Evolutionary conservation across 2,888 invertebrate genomes (phyloP).

Genomic region (Taenaris catops): DNA sequence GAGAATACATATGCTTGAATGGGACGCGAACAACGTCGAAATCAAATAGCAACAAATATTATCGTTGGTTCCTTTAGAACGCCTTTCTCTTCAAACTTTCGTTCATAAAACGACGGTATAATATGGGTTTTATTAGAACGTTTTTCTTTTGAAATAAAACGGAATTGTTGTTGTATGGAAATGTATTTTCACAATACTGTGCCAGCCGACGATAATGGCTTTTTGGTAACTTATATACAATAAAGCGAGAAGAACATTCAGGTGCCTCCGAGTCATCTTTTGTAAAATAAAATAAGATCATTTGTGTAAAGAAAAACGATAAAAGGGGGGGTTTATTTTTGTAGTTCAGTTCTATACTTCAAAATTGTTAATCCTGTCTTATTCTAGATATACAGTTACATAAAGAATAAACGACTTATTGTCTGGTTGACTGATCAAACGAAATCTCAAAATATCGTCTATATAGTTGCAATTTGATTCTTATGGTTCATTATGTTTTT

Average conservation of each 20-base stretch:
- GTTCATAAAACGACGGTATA: constrained; percentile 56
- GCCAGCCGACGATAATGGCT: constrained; percentile 20
- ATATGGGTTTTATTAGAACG: constrained; percentile 64
- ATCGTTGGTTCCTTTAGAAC: constrained; percentile 53
- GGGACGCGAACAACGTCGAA: no score
- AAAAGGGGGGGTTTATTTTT: background rate
- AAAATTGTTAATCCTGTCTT: no score
- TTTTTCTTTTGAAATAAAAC: constrained; percentile 58
- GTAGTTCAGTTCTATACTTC: no score
- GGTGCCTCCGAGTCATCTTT: constrained; percentile 15
- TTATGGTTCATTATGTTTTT: no score
- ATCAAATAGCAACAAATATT: no score
- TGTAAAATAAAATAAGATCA: constrained; percentile 10
- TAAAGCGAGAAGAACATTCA: constrained; percentile 21
- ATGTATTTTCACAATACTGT: constrained; percentile 26
- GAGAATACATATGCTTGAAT: no score
- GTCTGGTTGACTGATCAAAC: no score
- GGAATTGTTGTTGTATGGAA: constrained; percentile 47
- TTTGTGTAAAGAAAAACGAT: constrained; percentile 2
- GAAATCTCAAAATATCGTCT: no score
- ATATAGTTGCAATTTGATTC: no score
- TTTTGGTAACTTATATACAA: constrained; percentile 24
- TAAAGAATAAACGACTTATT: no score
- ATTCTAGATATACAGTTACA: no score
- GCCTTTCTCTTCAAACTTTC: constrained; percentile 58